phyloP scores from a whole-genome alignment of 2,888 invertebrate species.

The Anoplius nigerrimus region DNA sequence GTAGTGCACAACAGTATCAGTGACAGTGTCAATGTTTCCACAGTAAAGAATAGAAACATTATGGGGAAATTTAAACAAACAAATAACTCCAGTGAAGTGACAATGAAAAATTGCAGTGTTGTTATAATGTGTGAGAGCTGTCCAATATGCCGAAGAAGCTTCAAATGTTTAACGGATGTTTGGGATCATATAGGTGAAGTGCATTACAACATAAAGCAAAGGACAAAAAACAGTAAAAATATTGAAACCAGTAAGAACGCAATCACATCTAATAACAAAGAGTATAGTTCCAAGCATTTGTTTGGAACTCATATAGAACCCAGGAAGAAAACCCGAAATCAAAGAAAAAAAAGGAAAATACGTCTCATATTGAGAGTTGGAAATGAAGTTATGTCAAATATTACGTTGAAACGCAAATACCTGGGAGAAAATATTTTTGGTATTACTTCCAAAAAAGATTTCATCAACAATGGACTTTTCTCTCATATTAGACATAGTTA shows the following conservation, averaged over 20 bases:
- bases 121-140: constrained; percentile 54
- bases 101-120: constrained; percentile 55
- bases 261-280: not conserved
- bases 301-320: constrained; percentile 2
- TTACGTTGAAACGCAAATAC: constrained; percentile 50
- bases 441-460: not conserved
- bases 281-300: not conserved
- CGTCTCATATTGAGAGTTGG: constrained; percentile 56
- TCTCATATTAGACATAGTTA: too few species aligned
- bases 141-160: constrained; percentile 48
- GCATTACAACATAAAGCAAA: constrained; percentile 31
- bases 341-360: not conserved
- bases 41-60: not conserved
- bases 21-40: too few species aligned
- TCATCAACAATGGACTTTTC: too few species aligned
- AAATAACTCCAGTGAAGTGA: constrained; percentile 18
- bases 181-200: constrained; percentile 37
- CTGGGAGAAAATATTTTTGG: constrained; percentile 14
- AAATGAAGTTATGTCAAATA: constrained; percentile 48
- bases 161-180: constrained; percentile 60
- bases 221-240: constrained; percentile 8
- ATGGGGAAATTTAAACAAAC: not conserved
- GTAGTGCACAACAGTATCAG: too few species aligned
- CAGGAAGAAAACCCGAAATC: not conserved
- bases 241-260: too few species aligned